These are phyloP conservation scores for Pyrocoelia pectoralis DNA, from an alignment of 2,888 invertebrate genomes.

Conservation along the genomic window DNA sequence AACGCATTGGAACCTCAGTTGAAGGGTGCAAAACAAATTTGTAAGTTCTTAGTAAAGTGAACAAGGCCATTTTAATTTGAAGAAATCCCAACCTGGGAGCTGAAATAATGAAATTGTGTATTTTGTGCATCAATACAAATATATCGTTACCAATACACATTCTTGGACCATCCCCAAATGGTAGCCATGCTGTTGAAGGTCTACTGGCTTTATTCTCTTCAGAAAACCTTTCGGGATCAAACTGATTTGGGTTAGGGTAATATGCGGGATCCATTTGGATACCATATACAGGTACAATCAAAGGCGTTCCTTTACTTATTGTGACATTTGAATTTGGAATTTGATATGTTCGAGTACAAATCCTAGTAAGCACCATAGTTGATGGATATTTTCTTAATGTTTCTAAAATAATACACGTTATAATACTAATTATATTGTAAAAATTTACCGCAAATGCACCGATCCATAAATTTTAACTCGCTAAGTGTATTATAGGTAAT, in stretches of 20 bases:
- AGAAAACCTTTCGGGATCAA: slow-evolving; percentile 69
- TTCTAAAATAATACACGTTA: no score
- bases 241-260: slow-evolving; percentile 66
- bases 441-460: slow-evolving; percentile 52
- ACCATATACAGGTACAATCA: slow-evolving; percentile 45
- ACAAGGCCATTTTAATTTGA: no score
- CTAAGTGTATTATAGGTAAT: slow-evolving; percentile 60
- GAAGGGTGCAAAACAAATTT: no score
- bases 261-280: slow-evolving; percentile 48
- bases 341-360: slow-evolving; percentile 44
- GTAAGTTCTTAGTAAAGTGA: no score
- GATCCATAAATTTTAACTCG: slow-evolving; percentile 62
- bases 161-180: slow-evolving; percentile 67
- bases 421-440: no score
- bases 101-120: no score
- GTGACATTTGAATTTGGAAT: slow-evolving; percentile 45
- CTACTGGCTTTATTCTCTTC: slow-evolving; percentile 63
- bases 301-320: slow-evolving; percentile 42
- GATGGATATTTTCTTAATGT: slow-evolving; percentile 36
- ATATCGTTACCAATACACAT: slow-evolving; percentile 59
- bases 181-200: slow-evolving; percentile 64
- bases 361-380: slow-evolving; percentile 44
- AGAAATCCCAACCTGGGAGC: no score
- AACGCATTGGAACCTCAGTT: no score
- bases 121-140: no score